phyloP scores from a whole-genome alignment of 2,113 vertebrate genomes.

The Ophiodon elongatus region DNA sequence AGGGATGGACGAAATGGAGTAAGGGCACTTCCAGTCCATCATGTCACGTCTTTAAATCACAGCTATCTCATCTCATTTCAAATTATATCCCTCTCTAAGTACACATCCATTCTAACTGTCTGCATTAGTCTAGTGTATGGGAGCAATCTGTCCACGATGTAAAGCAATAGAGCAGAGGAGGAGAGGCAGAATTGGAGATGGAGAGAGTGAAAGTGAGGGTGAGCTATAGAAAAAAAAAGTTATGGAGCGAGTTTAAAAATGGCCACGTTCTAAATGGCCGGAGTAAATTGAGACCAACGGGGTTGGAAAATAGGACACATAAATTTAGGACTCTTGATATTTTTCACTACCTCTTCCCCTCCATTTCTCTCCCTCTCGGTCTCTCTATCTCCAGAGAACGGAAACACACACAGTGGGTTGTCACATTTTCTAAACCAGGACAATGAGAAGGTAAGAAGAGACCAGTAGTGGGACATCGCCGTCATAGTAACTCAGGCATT shows the following conservation, averaged over 20 bases:
- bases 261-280: slow-evolving; percentile 74
- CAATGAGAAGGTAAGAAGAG: slow-evolving; percentile 62
- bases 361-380: slow-evolving; percentile 19
- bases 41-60: neutral
- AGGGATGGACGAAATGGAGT: neutral
- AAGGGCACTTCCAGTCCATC: neutral
- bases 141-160: slow-evolving; percentile 2
- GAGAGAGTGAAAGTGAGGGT: slow-evolving; percentile 30
- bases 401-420: slow-evolving; percentile 69
- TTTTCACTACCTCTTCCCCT: slow-evolving; percentile 50
- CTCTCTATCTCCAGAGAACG: slow-evolving; percentile 49
- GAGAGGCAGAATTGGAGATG: neutral
- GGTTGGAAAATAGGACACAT: slow-evolving; percentile 83
- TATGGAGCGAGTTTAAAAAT: slow-evolving; percentile 74
- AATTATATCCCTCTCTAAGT: slow-evolving; percentile 7
- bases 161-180: slow-evolving; percentile 25
- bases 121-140: slow-evolving; percentile 3
- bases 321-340: slow-evolving; percentile 79
- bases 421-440: slow-evolving; percentile 81
- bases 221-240: slow-evolving; percentile 53
- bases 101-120: neutral
- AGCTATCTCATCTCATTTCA: slow-evolving; percentile 4
- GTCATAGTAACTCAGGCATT: neutral
- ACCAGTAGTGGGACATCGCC: slow-evolving; percentile 29
- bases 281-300: slow-evolving; percentile 79